Base-by-base conservation (phyloP, 2,113 vertebrate species). In the Megaleporinus macrocephalus region DNA sequence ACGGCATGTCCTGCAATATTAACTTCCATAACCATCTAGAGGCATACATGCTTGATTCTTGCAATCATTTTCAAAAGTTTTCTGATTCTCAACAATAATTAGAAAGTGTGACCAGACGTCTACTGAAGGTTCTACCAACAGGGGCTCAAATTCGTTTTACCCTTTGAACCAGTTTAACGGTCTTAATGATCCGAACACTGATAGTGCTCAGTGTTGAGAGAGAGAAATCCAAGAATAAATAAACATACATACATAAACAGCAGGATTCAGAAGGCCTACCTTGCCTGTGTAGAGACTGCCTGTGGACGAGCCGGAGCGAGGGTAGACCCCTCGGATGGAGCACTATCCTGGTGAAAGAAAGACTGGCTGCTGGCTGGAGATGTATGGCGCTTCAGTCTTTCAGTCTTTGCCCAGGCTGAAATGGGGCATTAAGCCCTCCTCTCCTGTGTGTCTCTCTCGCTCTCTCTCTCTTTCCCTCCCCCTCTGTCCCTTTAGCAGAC, bases 261-360 rank as follows among this genome's bases (percentile, higher is more conserved):
- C 24, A 77, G 47, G 27, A 27, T 11, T 11, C 24, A 41, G 41
- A 61, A 49, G 76, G 68, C 83, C 59, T 82, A 84, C 85, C 85
- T 84, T 63, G 63, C 26, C 6, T 53, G 5, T 70, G 33, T 41
- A 4, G 76, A 51, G 78, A 6, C 55, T 53, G 75, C 51, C 27
- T 13, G 51, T 29, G 24, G 44, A 72, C 12, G 57, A 81, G 47
- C 63, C 30, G 68, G 55, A 49, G 41, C 80, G 51, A 77, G 24
- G 49, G 5, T 65, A 30, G 24, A 69, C 12, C 30, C 73, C 36
- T 76, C 16, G 33, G 62, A 36, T 29, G 24, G 27, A 70, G 69
- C 61, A 27, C 47, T 26, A 16, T 82, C 65, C 71, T 33, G 51
- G 26, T 33, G 36, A 24, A 76, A 65, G 36, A 20, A 33, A 27